Conservation (phyloP, 2,888 invertebrate species). For the Phyllotreta cruciferae region DNA sequence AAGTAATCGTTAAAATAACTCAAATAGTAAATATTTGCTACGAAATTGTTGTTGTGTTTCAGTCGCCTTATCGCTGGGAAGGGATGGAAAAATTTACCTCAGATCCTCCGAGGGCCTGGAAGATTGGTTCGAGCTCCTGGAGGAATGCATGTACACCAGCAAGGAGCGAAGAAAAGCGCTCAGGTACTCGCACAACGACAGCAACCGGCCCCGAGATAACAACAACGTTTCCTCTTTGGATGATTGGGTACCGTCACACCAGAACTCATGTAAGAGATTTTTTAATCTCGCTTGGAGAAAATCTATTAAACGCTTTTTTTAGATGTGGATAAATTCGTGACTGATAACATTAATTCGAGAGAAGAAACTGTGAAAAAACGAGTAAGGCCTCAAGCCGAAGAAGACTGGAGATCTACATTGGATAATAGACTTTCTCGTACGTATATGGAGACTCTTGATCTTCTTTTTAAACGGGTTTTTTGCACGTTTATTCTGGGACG, state of each 20-base stretch:
- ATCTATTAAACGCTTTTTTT: slow-evolving; percentile 39
- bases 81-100: slow-evolving; percentile 61
- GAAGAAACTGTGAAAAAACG: slow-evolving; percentile 54
- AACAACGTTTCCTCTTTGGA: slow-evolving; percentile 61
- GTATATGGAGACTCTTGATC: slow-evolving; percentile 42
- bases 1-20: not conserved
- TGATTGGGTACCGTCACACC: slow-evolving; percentile 64
- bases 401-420: slow-evolving; percentile 57
- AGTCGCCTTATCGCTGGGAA: slow-evolving; percentile 64
- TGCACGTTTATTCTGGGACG: not conserved
- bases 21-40: not conserved
- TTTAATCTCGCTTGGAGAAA: not conserved
- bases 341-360: slow-evolving; percentile 57
- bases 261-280: slow-evolving; percentile 58
- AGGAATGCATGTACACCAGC: slow-evolving; percentile 70
- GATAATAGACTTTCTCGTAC: slow-evolving; percentile 62
- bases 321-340: slow-evolving; percentile 56
- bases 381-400: slow-evolving; percentile 56
- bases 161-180: slow-evolving; percentile 69
- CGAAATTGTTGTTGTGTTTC: slow-evolving; percentile 47
- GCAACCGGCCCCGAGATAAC: slow-evolving; percentile 55
- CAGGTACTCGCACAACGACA: slow-evolving; percentile 60
- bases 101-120: slow-evolving; percentile 66
- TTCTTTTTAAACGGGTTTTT: not conserved
- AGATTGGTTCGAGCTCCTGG: slow-evolving; percentile 71